These are phyloP conservation scores for Euclidia mi DNA, from an alignment of 2,888 invertebrate species.

Conservation along the genomic window DNA sequence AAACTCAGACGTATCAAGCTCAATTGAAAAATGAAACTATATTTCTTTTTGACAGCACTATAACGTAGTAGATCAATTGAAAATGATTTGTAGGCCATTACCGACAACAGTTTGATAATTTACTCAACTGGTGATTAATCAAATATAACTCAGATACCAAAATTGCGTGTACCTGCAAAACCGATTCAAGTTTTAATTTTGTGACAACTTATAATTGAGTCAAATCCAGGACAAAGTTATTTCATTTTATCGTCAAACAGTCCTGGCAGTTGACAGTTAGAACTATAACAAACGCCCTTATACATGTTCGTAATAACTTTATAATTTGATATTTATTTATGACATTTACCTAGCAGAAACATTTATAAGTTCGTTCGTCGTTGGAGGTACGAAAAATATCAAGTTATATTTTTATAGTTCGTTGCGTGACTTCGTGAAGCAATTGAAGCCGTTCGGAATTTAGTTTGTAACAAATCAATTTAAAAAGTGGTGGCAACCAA, in stretches of 20 bases:
- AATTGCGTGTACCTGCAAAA: conserved; percentile 15
- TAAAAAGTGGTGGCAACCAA: too few relatives aligned
- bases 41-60: conserved; percentile 28
- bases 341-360: too few relatives aligned
- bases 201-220: conserved; percentile 51
- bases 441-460: too few relatives aligned
- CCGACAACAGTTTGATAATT: conserved; percentile 31
- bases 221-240: conserved; percentile 49
- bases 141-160: conserved; percentile 3
- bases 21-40: conserved; percentile 19
- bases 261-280: conserved; percentile 30
- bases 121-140: conserved; percentile 34
- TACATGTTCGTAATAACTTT: background rate
- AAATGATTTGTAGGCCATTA: conserved; percentile 43
- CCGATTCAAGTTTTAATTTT: conserved; percentile 41
- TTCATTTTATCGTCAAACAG: conserved; percentile 38
- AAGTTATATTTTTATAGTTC: too few relatives aligned
- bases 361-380: too few relatives aligned
- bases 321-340: too few relatives aligned
- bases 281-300: conserved; percentile 2
- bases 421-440: too few relatives aligned
- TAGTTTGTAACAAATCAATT: too few relatives aligned
- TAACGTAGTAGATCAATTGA: conserved; percentile 33
- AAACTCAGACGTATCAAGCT: too few relatives aligned
- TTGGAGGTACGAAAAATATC: too few relatives aligned